Evolutionary conservation across 2,888 invertebrate species (phyloP), one percentile per base, ranked within the genome.

Genomic region (Eilema griseolum): DNA sequence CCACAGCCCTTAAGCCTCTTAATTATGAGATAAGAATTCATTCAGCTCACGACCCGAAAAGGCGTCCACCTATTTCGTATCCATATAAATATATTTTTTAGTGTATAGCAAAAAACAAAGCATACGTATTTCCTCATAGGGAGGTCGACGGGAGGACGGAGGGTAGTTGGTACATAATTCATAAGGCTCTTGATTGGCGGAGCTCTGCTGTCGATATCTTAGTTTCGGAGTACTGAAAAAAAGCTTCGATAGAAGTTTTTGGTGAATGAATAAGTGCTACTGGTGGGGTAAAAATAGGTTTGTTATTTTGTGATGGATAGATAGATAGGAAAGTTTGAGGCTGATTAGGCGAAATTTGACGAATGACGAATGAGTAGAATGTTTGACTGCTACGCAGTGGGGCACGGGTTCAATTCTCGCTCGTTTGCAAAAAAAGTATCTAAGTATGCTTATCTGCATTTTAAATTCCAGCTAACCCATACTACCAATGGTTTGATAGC

Each of bases 101-200:
- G 61, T 61, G 61, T 57, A 37, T 41, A 71, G 60, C 33, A 28
- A 61, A 73, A 81, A 79, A 78, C 79, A 78, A 78, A 80, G 79
- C 73, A 66, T 66, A 73, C 69, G 72, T 73, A 71, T 75, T 71
- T 67, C 63, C 70, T 68, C 70, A 28, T 63, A 46, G 66, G 68
- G 71, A 63, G 66, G 66, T 71, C 56, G 56, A n/a, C 8, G 28
- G 37, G 66, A 31, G 52, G 41, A 46, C 46, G 46, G 68, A 65
- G 72, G 77, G 70, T 72, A 73, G 82, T 75, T 76, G 64, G 80
- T 81, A 82, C 81, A 81, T 81, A 81, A 81, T 81, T 81, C 81
- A 81, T 82, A 82, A 82, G 80, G 76, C 73, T 67, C 75, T 78
- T 81, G 81, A 81, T 81, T 81, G 82, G 66, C 66, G 61, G 57